Conservation (phyloP, 1,140 invertebrate genomes). For the Drosophila lacteicornis region DNA sequence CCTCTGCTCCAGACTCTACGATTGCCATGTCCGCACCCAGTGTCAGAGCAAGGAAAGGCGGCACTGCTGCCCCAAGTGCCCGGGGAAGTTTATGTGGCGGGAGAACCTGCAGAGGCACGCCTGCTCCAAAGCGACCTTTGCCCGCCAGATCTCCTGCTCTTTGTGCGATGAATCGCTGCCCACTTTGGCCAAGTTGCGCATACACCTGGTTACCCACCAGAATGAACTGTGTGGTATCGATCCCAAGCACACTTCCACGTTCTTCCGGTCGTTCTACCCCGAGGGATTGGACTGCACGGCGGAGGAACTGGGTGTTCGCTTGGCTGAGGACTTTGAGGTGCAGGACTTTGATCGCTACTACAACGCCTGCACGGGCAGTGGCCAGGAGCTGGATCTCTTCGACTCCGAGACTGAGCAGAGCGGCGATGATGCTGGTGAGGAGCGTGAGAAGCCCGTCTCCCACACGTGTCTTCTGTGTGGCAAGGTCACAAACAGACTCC, state of each 20-base stretch:
- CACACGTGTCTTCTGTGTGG: conserved; percentile 62
- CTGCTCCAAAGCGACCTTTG: conserved; percentile 24
- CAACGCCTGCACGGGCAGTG: conserved; percentile 60
- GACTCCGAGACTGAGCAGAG: conserved; percentile 59
- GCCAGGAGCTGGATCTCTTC: conserved; percentile 69
- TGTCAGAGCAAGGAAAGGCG: conserved; percentile 57
- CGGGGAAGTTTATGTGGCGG: conserved; percentile 75
- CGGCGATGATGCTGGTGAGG: conserved; percentile 27
- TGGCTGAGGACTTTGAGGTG: conserved; percentile 57
- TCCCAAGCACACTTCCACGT: conserved; percentile 25
- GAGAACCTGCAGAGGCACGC: conserved; percentile 67
- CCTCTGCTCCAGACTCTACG: conserved; percentile 51
- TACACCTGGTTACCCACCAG: conserved; percentile 54
- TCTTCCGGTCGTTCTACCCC: conserved; percentile 53
- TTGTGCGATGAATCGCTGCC: conserved; percentile 48
- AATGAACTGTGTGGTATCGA: conserved; percentile 56
- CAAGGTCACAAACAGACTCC: conserved; percentile 17
- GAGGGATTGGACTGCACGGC: conserved; percentile 40
- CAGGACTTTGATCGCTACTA: conserved; percentile 71
- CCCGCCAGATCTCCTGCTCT: conserved; percentile 49
- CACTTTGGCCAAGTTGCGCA: conserved; percentile 49
- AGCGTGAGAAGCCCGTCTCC: not conserved
- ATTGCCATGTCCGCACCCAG: conserved; percentile 61
- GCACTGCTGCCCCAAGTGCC: conserved; percentile 62
- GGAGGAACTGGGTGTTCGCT: conserved; percentile 46